Evolutionary conservation across 1,140 invertebrate species (phyloP).

Genomic region (Aphaenogaster floridana): DNA sequence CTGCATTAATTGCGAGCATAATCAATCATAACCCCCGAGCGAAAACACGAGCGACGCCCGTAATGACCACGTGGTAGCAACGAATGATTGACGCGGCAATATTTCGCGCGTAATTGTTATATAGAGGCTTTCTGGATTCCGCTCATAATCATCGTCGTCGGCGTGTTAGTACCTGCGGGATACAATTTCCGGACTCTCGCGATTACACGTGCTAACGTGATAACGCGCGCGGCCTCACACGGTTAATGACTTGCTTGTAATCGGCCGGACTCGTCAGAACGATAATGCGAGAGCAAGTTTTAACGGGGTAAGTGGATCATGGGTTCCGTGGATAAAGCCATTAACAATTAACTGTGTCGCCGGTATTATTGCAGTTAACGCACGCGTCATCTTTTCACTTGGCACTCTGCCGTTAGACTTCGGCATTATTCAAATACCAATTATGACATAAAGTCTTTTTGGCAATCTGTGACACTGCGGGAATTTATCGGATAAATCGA

Average conservation of each 20-base stretch:
- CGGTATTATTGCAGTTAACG: slow-evolving; percentile 38
- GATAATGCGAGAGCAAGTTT: slow-evolving; percentile 73
- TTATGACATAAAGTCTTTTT: not conserved
- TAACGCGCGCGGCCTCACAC: slow-evolving; percentile 27
- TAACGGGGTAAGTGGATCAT: slow-evolving; percentile 80
- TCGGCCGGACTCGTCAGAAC: slow-evolving; percentile 56
- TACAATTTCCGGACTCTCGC: slow-evolving; percentile 60
- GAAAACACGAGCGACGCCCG: not conserved
- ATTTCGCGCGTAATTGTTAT: slow-evolving; percentile 56
- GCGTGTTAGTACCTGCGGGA: slow-evolving; percentile 43
- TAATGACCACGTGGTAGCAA: not conserved
- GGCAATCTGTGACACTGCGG: not conserved
- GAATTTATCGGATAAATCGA: slow-evolving; percentile 7
- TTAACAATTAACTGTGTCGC: slow-evolving; percentile 74
- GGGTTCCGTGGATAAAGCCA: slow-evolving; percentile 60
- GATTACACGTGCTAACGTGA: slow-evolving; percentile 36
- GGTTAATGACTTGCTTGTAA: slow-evolving; percentile 71
- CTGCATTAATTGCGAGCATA: slow-evolving; percentile 51
- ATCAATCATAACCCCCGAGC: slow-evolving; percentile 48
- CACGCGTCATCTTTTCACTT: slow-evolving; percentile 13
- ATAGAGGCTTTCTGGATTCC: not conserved
- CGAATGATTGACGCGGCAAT: slow-evolving; percentile 55
- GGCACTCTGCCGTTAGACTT: not conserved
- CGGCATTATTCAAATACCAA: slow-evolving; percentile 26
- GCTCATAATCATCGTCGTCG: not conserved